Conservation (phyloP, 2,888 invertebrate genomes). For the Caenorhabditis macrosperma region DNA sequence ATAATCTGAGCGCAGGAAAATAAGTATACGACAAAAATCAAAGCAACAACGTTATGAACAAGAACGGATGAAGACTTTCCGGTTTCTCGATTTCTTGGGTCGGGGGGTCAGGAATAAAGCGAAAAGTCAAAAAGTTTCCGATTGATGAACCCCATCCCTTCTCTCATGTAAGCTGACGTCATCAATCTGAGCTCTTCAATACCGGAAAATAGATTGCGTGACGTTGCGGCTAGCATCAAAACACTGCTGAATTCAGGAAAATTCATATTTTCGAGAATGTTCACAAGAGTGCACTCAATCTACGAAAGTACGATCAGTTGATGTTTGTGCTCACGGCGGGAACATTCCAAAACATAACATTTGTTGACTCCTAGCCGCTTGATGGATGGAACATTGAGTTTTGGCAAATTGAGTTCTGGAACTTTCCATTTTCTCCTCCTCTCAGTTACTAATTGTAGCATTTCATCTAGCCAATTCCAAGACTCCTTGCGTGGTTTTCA, state of each 20-base stretch:
- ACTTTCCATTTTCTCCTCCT: too few relatives aligned
- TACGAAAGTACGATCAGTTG: constrained; percentile 30
- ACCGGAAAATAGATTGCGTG: constrained; percentile 42
- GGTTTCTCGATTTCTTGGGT: neutral
- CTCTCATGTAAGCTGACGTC: constrained; percentile 23
- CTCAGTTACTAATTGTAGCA: neutral
- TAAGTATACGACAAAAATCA: constrained; percentile 3
- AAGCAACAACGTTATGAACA: constrained; percentile 4
- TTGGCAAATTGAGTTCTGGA: too few relatives aligned
- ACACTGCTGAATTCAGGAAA: constrained; percentile 14
- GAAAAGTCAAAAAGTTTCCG: too few relatives aligned
- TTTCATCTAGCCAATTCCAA: neutral
- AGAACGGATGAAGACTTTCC: neutral
- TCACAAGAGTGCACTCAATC: constrained; percentile 3
- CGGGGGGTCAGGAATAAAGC: neutral
- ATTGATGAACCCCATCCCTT: too few relatives aligned
- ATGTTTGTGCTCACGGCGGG: constrained; percentile 5
- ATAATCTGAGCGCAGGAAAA: constrained; percentile 36
- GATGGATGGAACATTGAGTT: too few relatives aligned
- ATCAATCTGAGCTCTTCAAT: constrained; percentile 6
- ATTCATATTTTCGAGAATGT: constrained; percentile 16
- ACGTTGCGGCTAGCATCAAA: constrained; percentile 27
- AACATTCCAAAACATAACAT: neutral
- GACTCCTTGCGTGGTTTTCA: neutral
- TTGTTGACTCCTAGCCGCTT: neutral